phyloP scores from a whole-genome alignment of 1,140 invertebrate species.

The Atta texana region DNA sequence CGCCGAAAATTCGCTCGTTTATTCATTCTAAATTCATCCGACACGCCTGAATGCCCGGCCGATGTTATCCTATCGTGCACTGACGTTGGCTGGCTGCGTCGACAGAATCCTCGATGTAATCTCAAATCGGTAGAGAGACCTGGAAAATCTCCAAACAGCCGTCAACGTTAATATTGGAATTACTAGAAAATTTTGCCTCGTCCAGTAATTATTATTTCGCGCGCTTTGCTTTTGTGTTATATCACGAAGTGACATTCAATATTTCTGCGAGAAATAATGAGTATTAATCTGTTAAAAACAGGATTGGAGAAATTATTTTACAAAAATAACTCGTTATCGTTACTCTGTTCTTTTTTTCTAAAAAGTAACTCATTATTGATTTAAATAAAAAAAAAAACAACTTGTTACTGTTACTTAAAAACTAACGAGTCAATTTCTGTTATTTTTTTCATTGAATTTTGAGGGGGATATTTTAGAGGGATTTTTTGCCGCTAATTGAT shows the following conservation, averaged over 20 bases:
- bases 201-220: conserved; percentile 16
- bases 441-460: too few species aligned
- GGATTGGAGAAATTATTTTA: too few species aligned
- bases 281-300: neutral
- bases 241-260: neutral
- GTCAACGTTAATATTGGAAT: conserved; percentile 24
- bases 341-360: too few species aligned
- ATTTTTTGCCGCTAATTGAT: too few species aligned
- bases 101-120: conserved; percentile 53
- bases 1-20: conserved; percentile 45
- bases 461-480: too few species aligned
- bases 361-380: too few species aligned
- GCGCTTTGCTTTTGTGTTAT: neutral
- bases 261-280: neutral
- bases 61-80: conserved; percentile 29
- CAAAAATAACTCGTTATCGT: too few species aligned
- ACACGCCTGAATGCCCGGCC: conserved; percentile 31
- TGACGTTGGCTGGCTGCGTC: conserved; percentile 20
- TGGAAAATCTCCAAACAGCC: conserved; percentile 45
- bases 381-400: too few species aligned
- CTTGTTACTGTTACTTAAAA: too few species aligned
- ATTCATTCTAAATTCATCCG: conserved; percentile 60
- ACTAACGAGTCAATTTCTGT: too few species aligned
- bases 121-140: neutral
- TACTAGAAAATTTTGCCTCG: neutral